phyloP scores from a whole-genome alignment of 2,888 invertebrate species.

The Limenitis camilla region DNA sequence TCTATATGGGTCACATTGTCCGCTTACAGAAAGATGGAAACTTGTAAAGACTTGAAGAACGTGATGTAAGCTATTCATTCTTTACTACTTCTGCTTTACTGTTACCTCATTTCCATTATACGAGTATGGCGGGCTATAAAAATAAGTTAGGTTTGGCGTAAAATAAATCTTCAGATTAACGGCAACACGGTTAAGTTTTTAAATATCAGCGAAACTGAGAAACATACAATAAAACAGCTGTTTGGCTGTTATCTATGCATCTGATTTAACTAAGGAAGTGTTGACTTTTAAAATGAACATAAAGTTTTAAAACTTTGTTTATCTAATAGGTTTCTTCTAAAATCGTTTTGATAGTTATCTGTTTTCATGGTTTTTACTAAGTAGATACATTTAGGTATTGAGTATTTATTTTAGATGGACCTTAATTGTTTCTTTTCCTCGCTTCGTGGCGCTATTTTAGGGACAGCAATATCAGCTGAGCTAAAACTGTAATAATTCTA shows the following conservation, averaged over 20 bases:
- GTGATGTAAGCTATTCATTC: background rate
- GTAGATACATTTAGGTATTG: too few species aligned
- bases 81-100: background rate
- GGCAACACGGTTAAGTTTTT: background rate
- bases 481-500: constrained; percentile 19
- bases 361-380: too few species aligned
- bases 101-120: background rate
- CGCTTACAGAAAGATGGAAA: constrained; percentile 23
- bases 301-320: too few species aligned
- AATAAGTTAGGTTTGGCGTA: background rate
- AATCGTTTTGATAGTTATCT: too few species aligned
- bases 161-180: background rate
- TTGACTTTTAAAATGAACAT: too few species aligned
- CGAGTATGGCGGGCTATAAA: background rate
- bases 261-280: too few species aligned
- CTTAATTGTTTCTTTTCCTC: background rate
- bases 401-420: too few species aligned
- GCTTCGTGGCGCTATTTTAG: constrained; percentile 9
- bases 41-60: constrained; percentile 12
- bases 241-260: background rate
- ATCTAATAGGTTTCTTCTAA: too few species aligned
- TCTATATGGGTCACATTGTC: constrained; percentile 64
- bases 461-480: constrained; percentile 16
- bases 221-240: background rate
- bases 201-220: background rate